phyloP scores from a whole-genome alignment of 2,797 vertebrate species.

The Hirundo rustica region DNA sequence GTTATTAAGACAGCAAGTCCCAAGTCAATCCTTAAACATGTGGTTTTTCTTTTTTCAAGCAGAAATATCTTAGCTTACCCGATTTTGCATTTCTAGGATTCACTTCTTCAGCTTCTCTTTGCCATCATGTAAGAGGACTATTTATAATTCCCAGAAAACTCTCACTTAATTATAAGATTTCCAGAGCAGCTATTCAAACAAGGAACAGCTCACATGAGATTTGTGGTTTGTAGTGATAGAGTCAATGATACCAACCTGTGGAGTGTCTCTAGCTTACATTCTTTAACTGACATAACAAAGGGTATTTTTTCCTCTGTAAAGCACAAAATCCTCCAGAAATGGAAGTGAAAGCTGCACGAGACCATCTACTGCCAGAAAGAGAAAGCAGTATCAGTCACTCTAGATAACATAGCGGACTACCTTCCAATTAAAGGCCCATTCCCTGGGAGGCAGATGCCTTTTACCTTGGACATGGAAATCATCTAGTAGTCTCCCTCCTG shows the following conservation, averaged over 20 bases:
- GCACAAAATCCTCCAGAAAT: conserved; percentile 11
- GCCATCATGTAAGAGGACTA: not conserved
- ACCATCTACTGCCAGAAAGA: not conserved
- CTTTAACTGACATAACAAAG: not conserved
- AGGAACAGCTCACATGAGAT: not conserved
- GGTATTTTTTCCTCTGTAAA: not conserved
- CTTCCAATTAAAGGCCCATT: conserved; percentile 24
- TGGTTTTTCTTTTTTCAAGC: not conserved
- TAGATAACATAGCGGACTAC: conserved; percentile 28
- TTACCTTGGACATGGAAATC: not conserved
- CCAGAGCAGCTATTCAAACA: not conserved
- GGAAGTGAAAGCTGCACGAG: not conserved
- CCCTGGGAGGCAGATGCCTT: not conserved
- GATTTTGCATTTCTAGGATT: not conserved
- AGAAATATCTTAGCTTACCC: not conserved
- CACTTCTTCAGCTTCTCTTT: not conserved
- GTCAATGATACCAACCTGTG: not conserved
- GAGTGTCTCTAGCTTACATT: not conserved
- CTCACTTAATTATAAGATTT: not conserved
- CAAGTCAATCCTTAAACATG: not conserved
- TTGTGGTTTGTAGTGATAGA: not conserved
- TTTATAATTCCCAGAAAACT: not conserved
- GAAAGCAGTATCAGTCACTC: not conserved
- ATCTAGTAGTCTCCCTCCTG: not conserved
- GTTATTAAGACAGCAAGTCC: not conserved